These are phyloP conservation scores for Eulimnadia texana DNA, from an alignment of 1,140 invertebrate species.

Conservation along the genomic window DNA sequence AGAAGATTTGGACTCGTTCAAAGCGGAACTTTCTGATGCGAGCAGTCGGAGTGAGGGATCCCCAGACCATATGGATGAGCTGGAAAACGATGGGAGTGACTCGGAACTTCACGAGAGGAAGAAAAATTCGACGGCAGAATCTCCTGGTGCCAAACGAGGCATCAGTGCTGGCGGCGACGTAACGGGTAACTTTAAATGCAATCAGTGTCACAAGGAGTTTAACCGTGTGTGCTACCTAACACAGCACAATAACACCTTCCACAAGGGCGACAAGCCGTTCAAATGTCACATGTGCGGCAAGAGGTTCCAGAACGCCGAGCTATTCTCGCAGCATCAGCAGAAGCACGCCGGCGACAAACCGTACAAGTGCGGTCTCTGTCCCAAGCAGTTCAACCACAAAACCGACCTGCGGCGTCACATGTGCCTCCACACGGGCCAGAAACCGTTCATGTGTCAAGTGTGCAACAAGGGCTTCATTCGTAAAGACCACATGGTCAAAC, in stretches of 20 bases:
- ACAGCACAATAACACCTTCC: constrained; percentile 79
- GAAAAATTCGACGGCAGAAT: background rate
- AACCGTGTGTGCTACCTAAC: constrained; percentile 69
- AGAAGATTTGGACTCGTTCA: constrained; percentile 5
- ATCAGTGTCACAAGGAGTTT: constrained; percentile 68
- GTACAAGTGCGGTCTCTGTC: constrained; percentile 72
- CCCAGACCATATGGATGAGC: background rate
- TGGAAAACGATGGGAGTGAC: constrained; percentile 1
- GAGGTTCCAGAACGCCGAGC: constrained; percentile 47
- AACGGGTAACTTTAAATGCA: constrained; percentile 50
- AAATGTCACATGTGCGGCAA: constrained; percentile 73
- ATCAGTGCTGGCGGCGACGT: constrained; percentile 25
- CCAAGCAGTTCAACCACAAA: constrained; percentile 81
- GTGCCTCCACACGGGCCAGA: constrained; percentile 57
- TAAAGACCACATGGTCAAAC: constrained; percentile 90
- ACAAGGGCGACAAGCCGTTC: constrained; percentile 67
- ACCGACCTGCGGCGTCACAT: constrained; percentile 77
- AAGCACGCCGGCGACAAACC: constrained; percentile 74
- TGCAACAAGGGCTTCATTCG: constrained; percentile 83
- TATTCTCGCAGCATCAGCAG: constrained; percentile 42
- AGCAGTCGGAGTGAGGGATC: background rate
- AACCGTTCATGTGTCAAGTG: constrained; percentile 62
- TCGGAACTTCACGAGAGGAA: background rate
- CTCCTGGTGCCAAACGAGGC: constrained; percentile 5
- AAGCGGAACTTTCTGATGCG: background rate